Percentiles rank a stretch among this genome's conserved stretches.
Evolutionary conservation across 2,113 vertebrate species (phyloP).

Genomic region (Anthoscopus minutus): DNA sequence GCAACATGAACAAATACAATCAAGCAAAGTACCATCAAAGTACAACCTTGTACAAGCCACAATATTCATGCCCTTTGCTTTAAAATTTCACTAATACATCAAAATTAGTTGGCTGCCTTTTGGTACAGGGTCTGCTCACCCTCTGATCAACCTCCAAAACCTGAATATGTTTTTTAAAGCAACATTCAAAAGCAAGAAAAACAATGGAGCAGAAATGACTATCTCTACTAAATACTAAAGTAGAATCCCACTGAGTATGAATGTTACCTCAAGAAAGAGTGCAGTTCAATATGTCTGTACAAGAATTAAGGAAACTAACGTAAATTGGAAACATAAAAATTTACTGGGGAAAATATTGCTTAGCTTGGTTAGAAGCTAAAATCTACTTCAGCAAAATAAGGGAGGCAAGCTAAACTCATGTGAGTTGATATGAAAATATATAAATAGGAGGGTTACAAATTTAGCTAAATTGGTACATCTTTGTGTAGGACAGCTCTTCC

Average conservation of each 20-base stretch:
- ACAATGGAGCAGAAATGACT: background rate
- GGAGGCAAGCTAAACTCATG: background rate
- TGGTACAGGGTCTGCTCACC: background rate
- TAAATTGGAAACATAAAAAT: background rate
- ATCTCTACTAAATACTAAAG: background rate
- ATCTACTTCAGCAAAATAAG: background rate
- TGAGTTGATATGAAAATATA: background rate
- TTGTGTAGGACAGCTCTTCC: background rate
- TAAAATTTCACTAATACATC: background rate
- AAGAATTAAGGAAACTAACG: background rate
- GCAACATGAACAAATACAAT: background rate
- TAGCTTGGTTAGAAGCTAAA: background rate
- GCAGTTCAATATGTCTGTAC: background rate
- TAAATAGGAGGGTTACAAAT: background rate
- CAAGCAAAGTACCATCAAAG: background rate
- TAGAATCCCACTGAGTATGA: background rate
- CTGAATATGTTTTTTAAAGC: background rate
- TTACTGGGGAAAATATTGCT: fast-evolving
- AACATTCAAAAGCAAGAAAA: background rate
- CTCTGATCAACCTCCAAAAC: background rate
- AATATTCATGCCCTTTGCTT: background rate
- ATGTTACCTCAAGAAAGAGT: background rate
- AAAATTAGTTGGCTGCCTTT: background rate
- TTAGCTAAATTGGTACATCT: background rate
- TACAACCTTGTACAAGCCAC: background rate